Conservation (phyloP, 2,113 vertebrate species). For the Tragelaphus scriptus region DNA sequence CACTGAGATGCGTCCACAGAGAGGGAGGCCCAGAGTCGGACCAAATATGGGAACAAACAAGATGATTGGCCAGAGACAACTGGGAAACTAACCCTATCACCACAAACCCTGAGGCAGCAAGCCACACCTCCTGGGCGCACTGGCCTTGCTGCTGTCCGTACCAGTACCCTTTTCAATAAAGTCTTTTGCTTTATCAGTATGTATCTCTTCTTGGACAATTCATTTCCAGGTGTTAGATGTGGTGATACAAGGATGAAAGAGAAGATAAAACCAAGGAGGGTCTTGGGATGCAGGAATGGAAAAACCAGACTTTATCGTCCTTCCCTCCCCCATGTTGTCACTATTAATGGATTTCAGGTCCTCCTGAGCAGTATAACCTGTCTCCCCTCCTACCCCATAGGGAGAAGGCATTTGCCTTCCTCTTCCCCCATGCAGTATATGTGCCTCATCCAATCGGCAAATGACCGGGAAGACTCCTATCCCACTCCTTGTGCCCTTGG, state of each 20-base stretch:
- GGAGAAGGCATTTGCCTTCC: background rate
- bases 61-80: background rate
- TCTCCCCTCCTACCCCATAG: background rate
- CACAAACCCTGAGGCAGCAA: background rate
- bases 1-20: background rate
- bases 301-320: background rate
- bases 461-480: background rate
- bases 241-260: background rate
- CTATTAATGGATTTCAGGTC: background rate
- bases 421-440: background rate
- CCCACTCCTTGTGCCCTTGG: background rate
- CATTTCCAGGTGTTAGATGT: background rate
- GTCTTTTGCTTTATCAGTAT: background rate
- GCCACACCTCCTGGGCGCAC: background rate
- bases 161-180: background rate
- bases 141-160: rapidly evolving
- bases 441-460: background rate
- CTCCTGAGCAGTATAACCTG: background rate
- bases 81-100: background rate
- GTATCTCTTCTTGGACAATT: background rate
- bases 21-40: background rate
- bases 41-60: background rate
- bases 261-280: background rate
- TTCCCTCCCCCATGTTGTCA: background rate
- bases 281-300: background rate